phyloP scores from a whole-genome alignment of 2,113 vertebrate species.

The Perca flavescens region DNA sequence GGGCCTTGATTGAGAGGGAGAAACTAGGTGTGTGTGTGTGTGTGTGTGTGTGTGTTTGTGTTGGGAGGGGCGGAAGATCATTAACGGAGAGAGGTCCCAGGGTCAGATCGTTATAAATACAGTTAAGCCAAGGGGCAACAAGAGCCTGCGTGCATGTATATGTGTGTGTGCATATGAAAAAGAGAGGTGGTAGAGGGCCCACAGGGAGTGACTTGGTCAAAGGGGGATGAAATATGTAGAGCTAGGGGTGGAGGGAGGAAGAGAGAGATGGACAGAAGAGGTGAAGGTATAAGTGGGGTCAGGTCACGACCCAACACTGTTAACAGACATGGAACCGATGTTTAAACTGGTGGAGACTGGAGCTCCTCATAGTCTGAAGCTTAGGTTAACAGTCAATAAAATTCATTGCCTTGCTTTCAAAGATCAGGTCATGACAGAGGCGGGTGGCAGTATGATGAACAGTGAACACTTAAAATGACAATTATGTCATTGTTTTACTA shows the following conservation, averaged over 20 bases:
- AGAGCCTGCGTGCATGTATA: conserved; percentile 30
- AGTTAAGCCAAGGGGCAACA: conserved; percentile 70
- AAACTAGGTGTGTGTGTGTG: conserved; percentile 26
- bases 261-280: conserved; percentile 55
- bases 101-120: conserved; percentile 82
- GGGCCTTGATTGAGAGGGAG: conserved; percentile 52
- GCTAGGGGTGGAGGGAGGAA: conserved; percentile 21
- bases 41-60: conserved; percentile 50
- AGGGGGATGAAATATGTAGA: conserved; percentile 55
- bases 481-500: conserved; percentile 18
- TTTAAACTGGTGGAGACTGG: conserved; percentile 70
- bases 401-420: conserved; percentile 30
- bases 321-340: conserved; percentile 79
- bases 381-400: conserved; percentile 65
- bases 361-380: conserved; percentile 34
- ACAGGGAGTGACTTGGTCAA: conserved; percentile 68
- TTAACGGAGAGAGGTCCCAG: conserved; percentile 72
- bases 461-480: background rate
- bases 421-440: conserved; percentile 38
- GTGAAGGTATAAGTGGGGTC: conserved; percentile 79
- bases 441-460: conserved; percentile 18
- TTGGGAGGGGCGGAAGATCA: conserved; percentile 66
- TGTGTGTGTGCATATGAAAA: conserved; percentile 10
- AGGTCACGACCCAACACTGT: conserved; percentile 74
- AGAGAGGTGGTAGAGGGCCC: conserved; percentile 35